These are phyloP conservation scores for Tangara arthus DNA, from an alignment of 2,797 vertebrate species.

Conservation along the genomic window DNA sequence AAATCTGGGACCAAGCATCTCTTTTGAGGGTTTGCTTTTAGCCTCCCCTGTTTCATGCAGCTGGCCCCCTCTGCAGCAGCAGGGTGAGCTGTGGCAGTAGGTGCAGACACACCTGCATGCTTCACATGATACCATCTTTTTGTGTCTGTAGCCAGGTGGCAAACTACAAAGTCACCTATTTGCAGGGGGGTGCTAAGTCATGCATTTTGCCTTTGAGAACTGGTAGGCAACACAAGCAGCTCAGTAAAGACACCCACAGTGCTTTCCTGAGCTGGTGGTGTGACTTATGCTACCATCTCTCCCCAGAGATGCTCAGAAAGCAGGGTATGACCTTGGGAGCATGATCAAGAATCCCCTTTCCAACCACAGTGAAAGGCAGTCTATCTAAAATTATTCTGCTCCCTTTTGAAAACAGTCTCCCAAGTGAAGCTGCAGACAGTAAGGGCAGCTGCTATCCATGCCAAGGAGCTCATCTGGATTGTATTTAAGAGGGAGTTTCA, in stretches of 20 bases:
- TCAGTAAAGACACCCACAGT: neutral
- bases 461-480: neutral
- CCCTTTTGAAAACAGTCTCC: neutral
- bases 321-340: neutral
- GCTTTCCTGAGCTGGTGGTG: neutral
- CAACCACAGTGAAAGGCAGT: neutral
- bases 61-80: neutral
- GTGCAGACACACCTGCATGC: fast-evolving
- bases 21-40: neutral
- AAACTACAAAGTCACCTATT: neutral
- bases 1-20: neutral
- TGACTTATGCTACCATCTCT: neutral
- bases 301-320: neutral
- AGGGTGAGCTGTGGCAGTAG: neutral
- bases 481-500: neutral
- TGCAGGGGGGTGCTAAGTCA: neutral
- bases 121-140: neutral
- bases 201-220: neutral
- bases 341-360: neutral
- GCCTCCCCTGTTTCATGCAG: neutral
- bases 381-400: neutral
- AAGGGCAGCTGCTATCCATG: fast-evolving
- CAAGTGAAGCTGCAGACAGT: neutral
- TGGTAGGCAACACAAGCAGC: neutral
- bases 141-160: neutral